Base-by-base conservation (phyloP, 2,888 invertebrate genomes). In the Nephrotoma flavescens region DNA sequence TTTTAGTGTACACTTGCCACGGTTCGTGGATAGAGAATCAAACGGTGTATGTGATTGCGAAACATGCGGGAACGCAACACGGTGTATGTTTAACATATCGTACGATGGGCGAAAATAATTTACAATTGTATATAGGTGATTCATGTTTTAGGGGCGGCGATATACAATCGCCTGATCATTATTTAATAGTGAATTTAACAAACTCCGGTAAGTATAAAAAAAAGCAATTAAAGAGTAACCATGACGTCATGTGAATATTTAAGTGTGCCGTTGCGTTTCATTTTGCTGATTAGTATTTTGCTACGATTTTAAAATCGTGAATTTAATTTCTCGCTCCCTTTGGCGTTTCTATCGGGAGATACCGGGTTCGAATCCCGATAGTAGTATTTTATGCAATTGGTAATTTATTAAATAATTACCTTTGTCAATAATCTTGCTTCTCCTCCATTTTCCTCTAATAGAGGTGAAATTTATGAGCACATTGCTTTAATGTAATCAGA, bases 21-120 rank as follows among this genome's bases (percentile, higher is more conserved):
- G 97, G 97, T 86, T 94, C 96, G 85, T 97, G 97, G 97, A 95
- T 95, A 89, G 97, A 97, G 91, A 95, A 95, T 90, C 96, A 96
- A 88, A 96, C 96, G 87, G 95, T 96, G 90, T 97, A 95, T 92
- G 95, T 97, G 89, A 96, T 97, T 91, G 91, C 92, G 19, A 89
- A 90, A 44, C 91, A 92, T 88, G 90, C 90, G 88, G 91, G 91
- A 87, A 90, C 91, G 85, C 91, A 91, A 88, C 91, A 92, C 87
- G 91, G 91, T 86, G 91, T 92, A 44, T 92, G 92, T 88, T 90
- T 92, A 87, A 92, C 90, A 87, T 92, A 92, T 89, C 89, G 90
- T 85, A 91, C 91, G 86, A 91, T 91, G 87, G 41, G 41, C 12
- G 90, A 90, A 86, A 90, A 90, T 86, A 88, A 90, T 44, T 91